Evolutionary conservation across 2,797 vertebrate species (phyloP).

Genomic region (Mus spretus): DNA sequence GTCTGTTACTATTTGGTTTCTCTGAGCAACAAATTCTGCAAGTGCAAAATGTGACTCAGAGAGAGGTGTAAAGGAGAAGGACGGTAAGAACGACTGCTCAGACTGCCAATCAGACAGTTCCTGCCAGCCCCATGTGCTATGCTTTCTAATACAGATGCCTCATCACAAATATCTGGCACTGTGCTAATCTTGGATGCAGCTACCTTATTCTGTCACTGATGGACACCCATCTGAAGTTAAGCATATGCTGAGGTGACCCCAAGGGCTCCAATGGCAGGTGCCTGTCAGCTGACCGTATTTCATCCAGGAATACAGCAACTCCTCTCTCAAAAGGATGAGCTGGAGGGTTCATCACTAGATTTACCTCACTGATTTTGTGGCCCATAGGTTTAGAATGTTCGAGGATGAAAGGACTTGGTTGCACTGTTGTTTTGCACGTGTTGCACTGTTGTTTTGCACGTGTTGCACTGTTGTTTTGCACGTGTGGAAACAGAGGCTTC

Average conservation of each 20-base stretch:
- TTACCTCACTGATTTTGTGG: neutral
- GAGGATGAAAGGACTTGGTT: neutral
- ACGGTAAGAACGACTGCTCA: too few species aligned
- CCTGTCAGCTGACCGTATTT: neutral
- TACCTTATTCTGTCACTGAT: neutral
- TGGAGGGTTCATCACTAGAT: neutral
- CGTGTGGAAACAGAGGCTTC: neutral
- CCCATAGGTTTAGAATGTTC: neutral
- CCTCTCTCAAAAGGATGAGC: neutral
- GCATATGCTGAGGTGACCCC: neutral
- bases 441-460: too few species aligned
- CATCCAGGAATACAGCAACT: neutral
- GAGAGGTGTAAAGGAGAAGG: neutral
- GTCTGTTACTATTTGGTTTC: neutral
- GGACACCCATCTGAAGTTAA: neutral
- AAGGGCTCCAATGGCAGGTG: neutral
- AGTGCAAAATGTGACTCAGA: neutral
- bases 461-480: neutral
- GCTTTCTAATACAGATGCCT: neutral
- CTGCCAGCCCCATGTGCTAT: neutral
- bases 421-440: neutral
- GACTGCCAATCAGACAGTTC: neutral
- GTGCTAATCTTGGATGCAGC: neutral
- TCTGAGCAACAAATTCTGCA: neutral
- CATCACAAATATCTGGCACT: neutral